A percentile compares a stretch with the other conserved stretches of the same genome.
phyloP scores from a whole-genome alignment of 2,888 invertebrate species.

The Euzophera pinguis region DNA sequence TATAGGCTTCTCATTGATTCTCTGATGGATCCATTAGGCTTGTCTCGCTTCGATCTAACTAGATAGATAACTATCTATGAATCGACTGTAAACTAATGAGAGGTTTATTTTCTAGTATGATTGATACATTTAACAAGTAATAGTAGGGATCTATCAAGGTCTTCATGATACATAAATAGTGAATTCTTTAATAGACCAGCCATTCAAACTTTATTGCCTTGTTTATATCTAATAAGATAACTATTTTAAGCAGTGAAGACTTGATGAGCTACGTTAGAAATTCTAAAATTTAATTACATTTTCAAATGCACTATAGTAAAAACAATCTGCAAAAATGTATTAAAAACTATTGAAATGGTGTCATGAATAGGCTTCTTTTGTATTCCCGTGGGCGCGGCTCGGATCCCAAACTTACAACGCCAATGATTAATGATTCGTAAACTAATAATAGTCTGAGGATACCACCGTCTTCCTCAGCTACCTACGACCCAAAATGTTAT shows the following conservation, averaged over 20 bases:
- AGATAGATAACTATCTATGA: slow-evolving; percentile 2
- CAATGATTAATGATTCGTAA: slow-evolving; percentile 72
- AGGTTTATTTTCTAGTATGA: neutral
- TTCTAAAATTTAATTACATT: too few relatives aligned
- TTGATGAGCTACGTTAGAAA: too few relatives aligned
- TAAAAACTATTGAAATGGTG: neutral
- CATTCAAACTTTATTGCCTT: too few relatives aligned
- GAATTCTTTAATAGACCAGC: too few relatives aligned
- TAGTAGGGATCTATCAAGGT: too few relatives aligned
- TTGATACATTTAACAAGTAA: too few relatives aligned
- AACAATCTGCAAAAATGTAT: neutral
- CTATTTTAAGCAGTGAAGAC: too few relatives aligned
- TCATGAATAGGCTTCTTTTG: slow-evolving; percentile 19
- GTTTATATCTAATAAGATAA: too few relatives aligned
- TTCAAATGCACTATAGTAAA: neutral
- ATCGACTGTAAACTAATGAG: slow-evolving; percentile 17
- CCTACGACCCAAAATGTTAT: slow-evolving; percentile 15
- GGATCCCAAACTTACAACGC: slow-evolving; percentile 57
- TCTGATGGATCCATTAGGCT: slow-evolving; percentile 20
- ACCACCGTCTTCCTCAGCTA: slow-evolving; percentile 37
- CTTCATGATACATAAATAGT: too few relatives aligned
- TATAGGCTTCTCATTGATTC: slow-evolving; percentile 25
- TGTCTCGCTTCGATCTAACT: slow-evolving; percentile 7
- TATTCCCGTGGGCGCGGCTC: slow-evolving; percentile 43
- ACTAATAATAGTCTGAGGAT: slow-evolving; percentile 58